Percentiles rank a stretch among this genome's conserved stretches.
phyloP scores from a whole-genome alignment of 1,140 invertebrate species.

The Coboldia fuscipes region DNA sequence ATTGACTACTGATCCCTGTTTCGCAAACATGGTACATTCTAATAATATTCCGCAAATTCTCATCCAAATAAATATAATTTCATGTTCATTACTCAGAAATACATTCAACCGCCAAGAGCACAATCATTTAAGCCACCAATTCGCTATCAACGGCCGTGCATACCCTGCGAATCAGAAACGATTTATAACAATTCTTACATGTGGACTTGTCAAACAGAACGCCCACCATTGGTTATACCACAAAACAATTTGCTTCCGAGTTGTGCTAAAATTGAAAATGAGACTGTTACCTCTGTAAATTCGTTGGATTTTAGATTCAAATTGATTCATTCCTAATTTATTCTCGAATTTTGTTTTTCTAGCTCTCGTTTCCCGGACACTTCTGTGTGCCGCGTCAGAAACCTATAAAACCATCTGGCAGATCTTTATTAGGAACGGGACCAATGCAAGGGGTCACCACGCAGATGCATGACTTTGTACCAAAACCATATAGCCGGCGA shows the following conservation, averaged over 20 bases:
- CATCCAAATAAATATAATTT: too few relatives aligned
- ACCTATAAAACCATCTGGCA: constrained; percentile 16
- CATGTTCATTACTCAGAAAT: too few relatives aligned
- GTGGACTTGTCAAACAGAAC: neutral
- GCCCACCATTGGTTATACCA: neutral
- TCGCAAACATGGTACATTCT: too few relatives aligned
- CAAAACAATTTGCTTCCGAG: neutral
- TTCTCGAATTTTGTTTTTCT: constrained; percentile 7
- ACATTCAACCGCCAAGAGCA: neutral
- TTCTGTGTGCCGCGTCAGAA: constrained; percentile 21
- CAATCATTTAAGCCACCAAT: neutral
- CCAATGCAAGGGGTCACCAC: constrained; percentile 48
- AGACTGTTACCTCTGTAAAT: neutral
- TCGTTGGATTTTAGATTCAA: neutral
- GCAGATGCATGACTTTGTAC: constrained; percentile 45
- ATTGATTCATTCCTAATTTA: neutral
- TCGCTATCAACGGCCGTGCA: neutral
- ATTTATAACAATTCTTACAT: neutral
- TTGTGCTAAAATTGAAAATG: neutral
- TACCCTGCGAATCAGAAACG: neutral
- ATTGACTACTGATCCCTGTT: too few relatives aligned
- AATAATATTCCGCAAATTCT: too few relatives aligned
- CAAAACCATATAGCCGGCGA: constrained; percentile 29
- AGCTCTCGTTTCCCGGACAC: constrained; percentile 29
- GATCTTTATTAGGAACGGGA: constrained; percentile 25